A percentile compares a stretch with the other conserved stretches of the same genome.
Evolutionary conservation across 2,113 vertebrate species (phyloP).

Genomic region (Thamnaconus septentrionalis): DNA sequence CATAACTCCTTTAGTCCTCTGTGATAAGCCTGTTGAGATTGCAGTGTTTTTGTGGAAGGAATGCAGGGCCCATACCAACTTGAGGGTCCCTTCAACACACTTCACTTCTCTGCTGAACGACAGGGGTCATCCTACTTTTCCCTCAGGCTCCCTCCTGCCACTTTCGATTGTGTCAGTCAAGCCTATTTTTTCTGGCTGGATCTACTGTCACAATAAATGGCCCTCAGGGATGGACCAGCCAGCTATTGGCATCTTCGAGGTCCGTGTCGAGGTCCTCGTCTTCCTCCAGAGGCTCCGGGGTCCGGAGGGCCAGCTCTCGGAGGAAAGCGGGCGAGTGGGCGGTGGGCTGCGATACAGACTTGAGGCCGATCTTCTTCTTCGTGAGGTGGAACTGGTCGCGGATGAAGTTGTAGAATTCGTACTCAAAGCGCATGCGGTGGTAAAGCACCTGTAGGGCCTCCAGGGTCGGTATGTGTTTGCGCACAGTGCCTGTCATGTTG

Average conservation of each 20-base stretch:
- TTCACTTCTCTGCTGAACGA: slow-evolving; percentile 47
- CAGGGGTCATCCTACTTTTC: slow-evolving; percentile 12
- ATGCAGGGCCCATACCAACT: slow-evolving; percentile 51
- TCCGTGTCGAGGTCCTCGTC: slow-evolving; percentile 88
- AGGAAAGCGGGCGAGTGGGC: slow-evolving; percentile 77
- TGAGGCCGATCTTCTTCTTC: slow-evolving; percentile 96
- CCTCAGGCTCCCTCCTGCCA: slow-evolving; percentile 38
- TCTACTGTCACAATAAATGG: slow-evolving; percentile 10
- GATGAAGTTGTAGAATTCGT: slow-evolving; percentile 96
- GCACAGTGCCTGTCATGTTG: slow-evolving; percentile 95
- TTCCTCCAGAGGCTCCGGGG: slow-evolving; percentile 86
- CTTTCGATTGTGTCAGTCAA: slow-evolving; percentile 24
- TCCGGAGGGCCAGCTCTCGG: slow-evolving; percentile 84
- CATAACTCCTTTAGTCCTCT: slow-evolving; percentile 34
- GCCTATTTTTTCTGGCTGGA: slow-evolving; percentile 5
- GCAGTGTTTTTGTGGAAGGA: slow-evolving; percentile 33
- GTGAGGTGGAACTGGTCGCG: slow-evolving; percentile 93
- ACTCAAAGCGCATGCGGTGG: slow-evolving; percentile 94
- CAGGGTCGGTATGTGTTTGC: slow-evolving; percentile 89
- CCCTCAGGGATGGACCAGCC: slow-evolving; percentile 74
- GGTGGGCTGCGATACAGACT: slow-evolving; percentile 72
- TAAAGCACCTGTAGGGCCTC: slow-evolving; percentile 94
- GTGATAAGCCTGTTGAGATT: slow-evolving; percentile 32
- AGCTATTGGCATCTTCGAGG: slow-evolving; percentile 77
- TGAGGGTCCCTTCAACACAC: slow-evolving; percentile 35